Evolutionary conservation across 2,113 vertebrate genomes (phyloP).

Genomic region (Rhea pennata): DNA sequence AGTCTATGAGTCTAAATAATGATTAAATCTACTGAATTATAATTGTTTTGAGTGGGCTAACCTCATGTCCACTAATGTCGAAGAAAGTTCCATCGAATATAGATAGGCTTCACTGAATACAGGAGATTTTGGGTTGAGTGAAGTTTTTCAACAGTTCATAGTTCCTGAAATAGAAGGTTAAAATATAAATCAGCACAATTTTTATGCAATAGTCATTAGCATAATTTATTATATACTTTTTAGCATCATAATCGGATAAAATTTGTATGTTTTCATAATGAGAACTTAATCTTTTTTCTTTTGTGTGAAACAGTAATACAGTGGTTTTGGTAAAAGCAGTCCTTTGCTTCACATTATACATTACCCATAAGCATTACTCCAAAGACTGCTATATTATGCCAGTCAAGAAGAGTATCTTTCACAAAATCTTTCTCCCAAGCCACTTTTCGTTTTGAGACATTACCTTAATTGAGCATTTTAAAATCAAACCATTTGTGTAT

Average conservation of each 20-base stretch:
- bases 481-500: neutral
- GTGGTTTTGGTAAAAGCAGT: neutral
- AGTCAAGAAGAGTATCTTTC: neutral
- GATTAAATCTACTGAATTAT: neutral
- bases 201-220: neutral
- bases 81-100: neutral
- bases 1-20: neutral
- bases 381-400: neutral
- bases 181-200: neutral
- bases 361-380: neutral
- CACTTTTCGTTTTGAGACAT: neutral
- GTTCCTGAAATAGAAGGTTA: neutral
- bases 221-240: neutral
- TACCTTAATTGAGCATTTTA: neutral
- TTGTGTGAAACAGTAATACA: neutral
- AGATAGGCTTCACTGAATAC: neutral
- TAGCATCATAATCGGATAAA: neutral
- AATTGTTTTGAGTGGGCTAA: neutral
- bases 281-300: neutral
- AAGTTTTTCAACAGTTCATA: neutral
- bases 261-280: neutral
- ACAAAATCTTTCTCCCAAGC: neutral
- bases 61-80: neutral
- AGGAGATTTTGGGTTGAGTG: neutral
- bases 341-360: neutral